Percentiles rank a stretch among this genome's conserved stretches.
phyloP scores from a whole-genome alignment of 2,888 invertebrate species.

The Drosophila algonquin region DNA sequence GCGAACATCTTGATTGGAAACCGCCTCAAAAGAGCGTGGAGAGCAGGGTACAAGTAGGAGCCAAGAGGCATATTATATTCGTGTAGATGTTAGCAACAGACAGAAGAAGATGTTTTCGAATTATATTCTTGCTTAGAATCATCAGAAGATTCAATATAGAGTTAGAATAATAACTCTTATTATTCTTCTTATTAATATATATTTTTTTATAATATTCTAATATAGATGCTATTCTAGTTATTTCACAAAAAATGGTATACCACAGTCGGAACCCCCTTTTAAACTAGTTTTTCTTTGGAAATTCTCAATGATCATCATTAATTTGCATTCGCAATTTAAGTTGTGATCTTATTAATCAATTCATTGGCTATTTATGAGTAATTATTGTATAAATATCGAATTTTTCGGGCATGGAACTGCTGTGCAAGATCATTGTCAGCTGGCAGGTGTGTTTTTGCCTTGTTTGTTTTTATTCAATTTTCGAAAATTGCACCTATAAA shows the following conservation, averaged over 20 bases:
- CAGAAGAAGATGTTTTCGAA: no score
- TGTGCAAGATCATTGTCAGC: slow-evolving; percentile 3
- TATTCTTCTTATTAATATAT: no score
- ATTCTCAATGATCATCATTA: neutral
- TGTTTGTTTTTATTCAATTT: slow-evolving; percentile 38
- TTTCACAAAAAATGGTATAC: neutral
- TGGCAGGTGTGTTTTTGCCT: slow-evolving; percentile 19
- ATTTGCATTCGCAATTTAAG: slow-evolving; percentile 26
- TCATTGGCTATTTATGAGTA: slow-evolving; percentile 21
- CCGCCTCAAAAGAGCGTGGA: slow-evolving; percentile 9
- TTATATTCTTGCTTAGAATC: no score
- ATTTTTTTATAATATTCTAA: no score
- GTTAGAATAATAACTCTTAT: no score
- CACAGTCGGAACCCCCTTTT: neutral
- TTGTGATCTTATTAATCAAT: slow-evolving; percentile 40
- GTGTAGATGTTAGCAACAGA: no score
- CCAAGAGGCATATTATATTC: neutral
- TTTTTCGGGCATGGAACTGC: slow-evolving; percentile 3
- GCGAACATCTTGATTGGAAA: slow-evolving; percentile 18
- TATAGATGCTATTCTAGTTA: neutral
- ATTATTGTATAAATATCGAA: slow-evolving; percentile 26
- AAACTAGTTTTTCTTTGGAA: neutral
- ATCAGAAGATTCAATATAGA: no score
- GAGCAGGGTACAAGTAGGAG: neutral
- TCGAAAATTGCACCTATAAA: slow-evolving; percentile 21